Base-by-base conservation (phyloP, 2,888 invertebrate species). In the Lochmaea crataegi region DNA sequence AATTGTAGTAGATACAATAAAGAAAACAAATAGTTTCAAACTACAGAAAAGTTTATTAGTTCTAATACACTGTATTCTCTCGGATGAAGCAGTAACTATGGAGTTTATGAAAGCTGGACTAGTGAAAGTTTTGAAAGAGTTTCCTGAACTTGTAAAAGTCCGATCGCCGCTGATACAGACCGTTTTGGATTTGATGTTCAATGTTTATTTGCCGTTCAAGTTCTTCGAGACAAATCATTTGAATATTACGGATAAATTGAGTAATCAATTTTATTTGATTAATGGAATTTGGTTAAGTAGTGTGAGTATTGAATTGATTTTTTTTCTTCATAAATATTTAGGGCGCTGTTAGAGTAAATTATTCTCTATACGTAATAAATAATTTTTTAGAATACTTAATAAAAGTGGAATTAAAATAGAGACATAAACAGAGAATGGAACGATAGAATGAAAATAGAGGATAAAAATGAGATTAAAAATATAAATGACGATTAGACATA, bases 161-260 rank as follows among this genome's bases (percentile, higher is more conserved):
- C 73, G 74, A 65, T 68, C 72, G n/a, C 84, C 84, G 0, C 60
- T 84, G 18, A 79, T 82, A 7, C 68, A 76, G 11, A 79, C 77
- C 61, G 77, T 83, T 10, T 76, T 83, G n/a, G 71, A 76, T 22
- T 66, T 82, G 16, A 78, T 81, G 18, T 83, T 82, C 67, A 79
- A 81, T 60, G 73, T 82, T 32, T 83, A 83, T 71, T 77, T 83
- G 2, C 84, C 85, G 0, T 58, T 85, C 4, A 85, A 85, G 65
- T 84, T 85, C 58, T 82, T 80, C 67, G 82, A 85, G 75, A 77
- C 77, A 9, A 77, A 80, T 5, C 76, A 75, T 41, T 60, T 85
- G 38, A 83, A 84, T 58, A 77, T 84, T 1, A 81, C 81, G 0
- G 84, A 85, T 69, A 82, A 78, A 72, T 65, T 85, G 6, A 79